These are phyloP conservation scores for Drosophila navojoa DNA, from an alignment of 1,140 invertebrate genomes.

Conservation along the genomic window DNA sequence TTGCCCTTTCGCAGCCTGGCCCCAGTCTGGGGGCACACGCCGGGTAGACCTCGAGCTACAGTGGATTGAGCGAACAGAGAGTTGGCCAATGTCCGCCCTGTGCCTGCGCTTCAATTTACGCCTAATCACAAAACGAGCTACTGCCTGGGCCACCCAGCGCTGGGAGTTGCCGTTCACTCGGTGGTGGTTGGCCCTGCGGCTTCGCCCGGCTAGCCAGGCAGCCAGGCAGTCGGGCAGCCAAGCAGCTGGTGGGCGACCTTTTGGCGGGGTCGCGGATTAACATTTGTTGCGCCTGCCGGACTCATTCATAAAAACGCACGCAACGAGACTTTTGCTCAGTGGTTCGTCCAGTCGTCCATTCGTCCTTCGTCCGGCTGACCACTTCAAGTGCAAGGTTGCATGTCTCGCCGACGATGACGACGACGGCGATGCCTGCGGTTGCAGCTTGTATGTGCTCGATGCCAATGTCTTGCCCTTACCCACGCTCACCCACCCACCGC, in stretches of 20 bases:
- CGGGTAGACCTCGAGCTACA: background rate
- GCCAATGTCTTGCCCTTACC: constrained; percentile 1
- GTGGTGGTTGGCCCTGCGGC: constrained; percentile 29
- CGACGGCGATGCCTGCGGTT: constrained; percentile 45
- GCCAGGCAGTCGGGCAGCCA: constrained; percentile 1
- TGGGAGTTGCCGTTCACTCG: background rate
- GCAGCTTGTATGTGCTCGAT: constrained; percentile 41
- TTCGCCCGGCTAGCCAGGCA: constrained; percentile 1
- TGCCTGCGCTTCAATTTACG: constrained; percentile 62
- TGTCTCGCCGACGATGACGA: constrained; percentile 27
- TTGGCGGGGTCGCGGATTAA: constrained; percentile 69
- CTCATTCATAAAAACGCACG: constrained; percentile 78
- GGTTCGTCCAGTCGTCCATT: background rate
- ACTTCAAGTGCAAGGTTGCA: constrained; percentile 72
- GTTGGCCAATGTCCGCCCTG: constrained; percentile 14
- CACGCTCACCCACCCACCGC: background rate
- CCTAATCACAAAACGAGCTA: constrained; percentile 45
- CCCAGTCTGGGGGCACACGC: background rate
- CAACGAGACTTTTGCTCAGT: constrained; percentile 47
- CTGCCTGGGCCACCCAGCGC: constrained; percentile 13
- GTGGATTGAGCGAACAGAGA: background rate
- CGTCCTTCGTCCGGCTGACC: background rate
- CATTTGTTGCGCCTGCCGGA: constrained; percentile 65
- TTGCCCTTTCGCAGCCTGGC: constrained; percentile 59
- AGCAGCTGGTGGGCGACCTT: constrained; percentile 48